Evolutionary conservation across 2,888 invertebrate genomes (phyloP), one percentile per base, ranked within the genome.

Genomic region (Plebejus melissa): DNA sequence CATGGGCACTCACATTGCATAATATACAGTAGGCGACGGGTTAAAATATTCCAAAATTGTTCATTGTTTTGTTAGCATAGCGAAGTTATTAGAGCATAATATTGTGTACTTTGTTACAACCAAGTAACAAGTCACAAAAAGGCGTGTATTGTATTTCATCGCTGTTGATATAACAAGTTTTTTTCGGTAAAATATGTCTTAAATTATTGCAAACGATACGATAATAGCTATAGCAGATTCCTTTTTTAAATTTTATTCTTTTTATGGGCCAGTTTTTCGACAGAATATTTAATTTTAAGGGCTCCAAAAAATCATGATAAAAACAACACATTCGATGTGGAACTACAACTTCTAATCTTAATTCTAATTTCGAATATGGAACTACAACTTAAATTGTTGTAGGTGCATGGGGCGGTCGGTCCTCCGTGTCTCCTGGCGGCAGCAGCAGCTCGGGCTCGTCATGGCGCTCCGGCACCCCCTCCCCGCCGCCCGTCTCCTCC

Each of bases 401-500:
- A 94, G 94, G 92, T 81, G 93, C 90, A 9, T 94, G 94, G 94
- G 94, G 94, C 58, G 94, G 90, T 11, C 88, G 94, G 1, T 94
- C 94, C 0, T 94, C 94, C 11, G 94, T 94, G 79, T 94, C 94
- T 2, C 94, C 94, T 0, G 94, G 93, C 50, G 96, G 96, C 82
- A 96, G 96, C 86, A 95, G 95, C 90, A 96, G 96, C 88, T 96
- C 96, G 76, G 91, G 92, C n/a, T 93, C 93, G 0, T 96, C 97
- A 81, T 97, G 96, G 94, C 95, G 97, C 84, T 96, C 97, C 75
- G 96, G 96, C 76, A 97, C 97, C 28, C 97, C 97, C 2, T 97
- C 98, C 28, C 98, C 98, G 54, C 97, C 98, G 71, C 96, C 97
- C 80, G 96, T 95, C 81, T 95, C 95, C 75, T 95, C 95, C 74